Base-by-base conservation (phyloP, 2,797 vertebrate genomes). In the Propithecus perrieri region DNA sequence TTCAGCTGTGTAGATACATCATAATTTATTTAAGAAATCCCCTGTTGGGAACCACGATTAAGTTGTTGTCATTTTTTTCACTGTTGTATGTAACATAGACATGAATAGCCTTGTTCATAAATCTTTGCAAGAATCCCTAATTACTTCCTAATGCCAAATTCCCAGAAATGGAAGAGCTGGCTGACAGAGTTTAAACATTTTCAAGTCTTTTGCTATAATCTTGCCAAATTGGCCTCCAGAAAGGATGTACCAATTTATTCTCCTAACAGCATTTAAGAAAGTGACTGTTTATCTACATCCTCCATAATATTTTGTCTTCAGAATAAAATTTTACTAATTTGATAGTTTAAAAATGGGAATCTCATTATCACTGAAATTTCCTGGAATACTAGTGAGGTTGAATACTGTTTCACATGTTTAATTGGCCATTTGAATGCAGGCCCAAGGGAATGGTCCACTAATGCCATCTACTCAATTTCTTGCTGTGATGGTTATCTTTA, bases 151-250 rank as follows among this genome's bases (percentile, higher is more conserved):
- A 75, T 81, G 85, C 67, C 20, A 87, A 78, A 76, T 94, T 92
- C 71, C 81, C 35, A 94, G 87, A 93, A 67, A 71, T 46, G 59
- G 48, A 78, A 85, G 50, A 76, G 50, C 35, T 78, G 38, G 8
- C 46, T 80, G 65, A 80, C 30, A 65, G 46, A 28, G 26, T 0
- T 78, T 87, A 79, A 75, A 76, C 48, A 93, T 35, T 89, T 85
- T 94, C 28, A 96, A 74, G 20, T 59, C 74, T 89, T 96, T 67
- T 89, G 43, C 74, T 79, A 72, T 86, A 83, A 61, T 69, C 67
- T 17, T 91, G 59, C 35, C 63, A 94, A 89, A 87, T 13, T 43
- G 38, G 69, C 71, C 24, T 85, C 53, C 13, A 85, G 72, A 83
- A 86, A 92, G 24, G n/a, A 84, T 43, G 55, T 26, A 35, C 7